A percentile compares a stretch with the other conserved stretches of the same genome.
Conservation (phyloP, 2,797 vertebrate genomes). For the Sebastes elongatus region DNA sequence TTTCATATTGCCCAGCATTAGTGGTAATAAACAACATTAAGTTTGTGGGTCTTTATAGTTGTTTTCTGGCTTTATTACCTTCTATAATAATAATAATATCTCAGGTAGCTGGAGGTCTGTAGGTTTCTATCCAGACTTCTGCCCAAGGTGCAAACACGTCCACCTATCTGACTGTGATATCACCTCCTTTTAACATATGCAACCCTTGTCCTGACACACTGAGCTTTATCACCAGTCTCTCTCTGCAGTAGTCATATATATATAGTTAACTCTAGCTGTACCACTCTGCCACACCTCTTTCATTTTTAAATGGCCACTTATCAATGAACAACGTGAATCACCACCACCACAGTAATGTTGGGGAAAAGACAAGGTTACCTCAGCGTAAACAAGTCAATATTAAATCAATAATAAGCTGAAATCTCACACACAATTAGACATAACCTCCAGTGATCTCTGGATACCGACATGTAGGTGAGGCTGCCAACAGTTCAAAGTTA, state of each 20-base stretch:
- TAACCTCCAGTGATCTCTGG: not conserved
- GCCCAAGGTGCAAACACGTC: slow-evolving; percentile 31
- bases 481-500: slow-evolving; percentile 51
- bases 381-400: not conserved
- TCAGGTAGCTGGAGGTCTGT: not conserved
- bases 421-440: not conserved
- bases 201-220: not conserved
- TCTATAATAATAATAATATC: too few relatives aligned
- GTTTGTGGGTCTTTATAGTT: not conserved
- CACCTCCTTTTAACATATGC: not conserved
- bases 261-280: not conserved
- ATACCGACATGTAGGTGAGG: not conserved
- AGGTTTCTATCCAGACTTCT: not conserved
- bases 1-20: not conserved
- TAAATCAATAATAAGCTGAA: too few relatives aligned
- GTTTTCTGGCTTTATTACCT: not conserved
- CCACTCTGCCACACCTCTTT: slow-evolving; percentile 11
- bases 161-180: not conserved
- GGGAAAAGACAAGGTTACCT: not conserved
- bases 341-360: not conserved
- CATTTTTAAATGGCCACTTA: not conserved
- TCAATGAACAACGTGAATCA: not conserved
- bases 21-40: not conserved
- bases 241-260: too few relatives aligned
- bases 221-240: not conserved